Conservation (phyloP, 2,888 invertebrate genomes). For the Brachynemurus nebulosus region DNA sequence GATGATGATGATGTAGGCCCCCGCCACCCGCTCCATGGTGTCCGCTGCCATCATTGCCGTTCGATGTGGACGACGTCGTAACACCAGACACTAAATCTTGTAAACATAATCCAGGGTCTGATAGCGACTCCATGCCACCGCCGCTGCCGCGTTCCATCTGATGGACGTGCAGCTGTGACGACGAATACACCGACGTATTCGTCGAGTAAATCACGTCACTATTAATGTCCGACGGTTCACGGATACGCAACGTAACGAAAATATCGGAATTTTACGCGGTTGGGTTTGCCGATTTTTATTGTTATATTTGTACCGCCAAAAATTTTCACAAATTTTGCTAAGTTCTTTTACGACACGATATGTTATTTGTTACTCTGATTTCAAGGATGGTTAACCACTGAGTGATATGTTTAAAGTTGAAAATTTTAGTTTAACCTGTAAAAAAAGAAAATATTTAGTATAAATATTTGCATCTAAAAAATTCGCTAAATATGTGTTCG, state of each 20-base stretch:
- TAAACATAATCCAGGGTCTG: slow-evolving; percentile 56
- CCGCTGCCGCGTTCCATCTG: slow-evolving; percentile 43
- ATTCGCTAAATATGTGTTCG: too few relatives aligned
- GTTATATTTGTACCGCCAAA: too few relatives aligned
- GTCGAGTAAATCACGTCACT: slow-evolving; percentile 4
- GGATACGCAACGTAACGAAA: too few relatives aligned
- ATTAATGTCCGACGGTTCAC: slow-evolving; percentile 1
- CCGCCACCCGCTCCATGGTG: slow-evolving; percentile 3
- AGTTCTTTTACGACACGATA: too few relatives aligned
- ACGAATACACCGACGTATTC: slow-evolving; percentile 6
- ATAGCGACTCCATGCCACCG: slow-evolving; percentile 45
- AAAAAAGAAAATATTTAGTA: too few relatives aligned
- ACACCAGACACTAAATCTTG: slow-evolving; percentile 56
- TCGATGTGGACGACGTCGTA: slow-evolving; percentile 34
- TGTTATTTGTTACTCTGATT: too few relatives aligned
- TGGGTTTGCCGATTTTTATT: not conserved
- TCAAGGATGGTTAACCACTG: too few relatives aligned
- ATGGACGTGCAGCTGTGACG: not conserved
- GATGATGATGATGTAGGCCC: slow-evolving; percentile 24
- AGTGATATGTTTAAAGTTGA: too few relatives aligned
- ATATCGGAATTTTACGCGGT: not conserved
- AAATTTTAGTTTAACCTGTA: too few relatives aligned
- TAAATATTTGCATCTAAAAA: too few relatives aligned
- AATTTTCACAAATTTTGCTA: too few relatives aligned
- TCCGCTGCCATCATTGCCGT: slow-evolving; percentile 34